phyloP scores from a whole-genome alignment of 2,888 invertebrate genomes.

The Muschampia plurimacula region DNA sequence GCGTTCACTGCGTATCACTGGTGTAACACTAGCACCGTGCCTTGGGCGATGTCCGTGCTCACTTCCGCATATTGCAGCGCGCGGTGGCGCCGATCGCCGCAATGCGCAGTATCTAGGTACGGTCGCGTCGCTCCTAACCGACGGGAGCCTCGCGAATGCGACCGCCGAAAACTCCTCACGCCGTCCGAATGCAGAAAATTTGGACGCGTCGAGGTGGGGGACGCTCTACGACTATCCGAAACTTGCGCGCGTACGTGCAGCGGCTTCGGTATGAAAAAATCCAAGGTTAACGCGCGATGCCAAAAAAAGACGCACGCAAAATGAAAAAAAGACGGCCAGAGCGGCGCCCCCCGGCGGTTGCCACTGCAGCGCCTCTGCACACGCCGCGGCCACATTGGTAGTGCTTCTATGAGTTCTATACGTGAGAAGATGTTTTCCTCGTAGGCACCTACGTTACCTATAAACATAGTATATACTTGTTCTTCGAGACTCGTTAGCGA shows the following conservation, averaged over 20 bases:
- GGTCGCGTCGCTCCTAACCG: slow-evolving; percentile 72
- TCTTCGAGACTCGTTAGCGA: slow-evolving; percentile 10
- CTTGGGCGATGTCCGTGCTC: slow-evolving; percentile 65
- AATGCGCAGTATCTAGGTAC: slow-evolving; percentile 60
- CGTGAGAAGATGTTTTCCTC: slow-evolving; percentile 21
- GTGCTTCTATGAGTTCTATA: slow-evolving; percentile 41
- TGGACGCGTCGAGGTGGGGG: slow-evolving; percentile 82
- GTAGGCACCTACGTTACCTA: neutral
- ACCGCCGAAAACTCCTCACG: slow-evolving; percentile 83
- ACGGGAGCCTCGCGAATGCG: slow-evolving; percentile 81
- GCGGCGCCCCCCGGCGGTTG: slow-evolving; percentile 75
- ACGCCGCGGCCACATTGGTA: slow-evolving; percentile 55
- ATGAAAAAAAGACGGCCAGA: slow-evolving; percentile 82
- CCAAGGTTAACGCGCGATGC: slow-evolving; percentile 85
- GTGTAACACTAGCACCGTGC: slow-evolving; percentile 66
- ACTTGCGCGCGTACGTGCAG: slow-evolving; percentile 83
- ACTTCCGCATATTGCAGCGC: slow-evolving; percentile 83
- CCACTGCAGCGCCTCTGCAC: slow-evolving; percentile 74
- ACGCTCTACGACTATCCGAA: slow-evolving; percentile 84
- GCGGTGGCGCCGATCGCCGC: slow-evolving; percentile 60
- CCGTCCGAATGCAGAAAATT: slow-evolving; percentile 84
- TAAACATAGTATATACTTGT: neutral
- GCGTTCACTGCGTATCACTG: slow-evolving; percentile 73
- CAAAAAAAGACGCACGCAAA: slow-evolving; percentile 86
- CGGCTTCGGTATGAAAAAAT: slow-evolving; percentile 84